phyloP scores from a whole-genome alignment of 30 jellyfish, hydroid and myxozoan genomes.

The Hydractinia echinata region DNA sequence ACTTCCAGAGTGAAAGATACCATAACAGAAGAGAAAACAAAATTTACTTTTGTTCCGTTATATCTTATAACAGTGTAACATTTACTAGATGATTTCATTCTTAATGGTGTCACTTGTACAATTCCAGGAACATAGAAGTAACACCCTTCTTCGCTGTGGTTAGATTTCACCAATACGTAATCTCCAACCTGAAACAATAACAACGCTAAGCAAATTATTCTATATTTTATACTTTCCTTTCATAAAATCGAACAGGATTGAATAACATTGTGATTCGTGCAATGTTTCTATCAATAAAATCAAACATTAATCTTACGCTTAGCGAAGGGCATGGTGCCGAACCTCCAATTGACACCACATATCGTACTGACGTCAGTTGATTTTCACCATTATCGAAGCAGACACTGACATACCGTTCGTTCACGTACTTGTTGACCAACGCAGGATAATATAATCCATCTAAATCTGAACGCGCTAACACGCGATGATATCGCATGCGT shows the following conservation, averaged over 20 bases:
- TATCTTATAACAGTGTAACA: conserved; percentile 79
- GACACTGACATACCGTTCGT: conserved; percentile 72
- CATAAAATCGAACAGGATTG: too few relatives aligned
- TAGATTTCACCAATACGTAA: conserved; percentile 51
- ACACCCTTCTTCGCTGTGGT: conserved; percentile 45
- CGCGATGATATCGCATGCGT: conserved; percentile 71
- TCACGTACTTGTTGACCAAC: conserved; percentile 57
- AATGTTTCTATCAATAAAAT: not conserved
- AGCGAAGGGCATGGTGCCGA: conserved; percentile 90
- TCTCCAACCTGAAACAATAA: conserved; percentile 57
- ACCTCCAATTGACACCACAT: conserved; percentile 77
- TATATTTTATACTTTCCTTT: too few relatives aligned
- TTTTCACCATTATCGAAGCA: conserved; percentile 81
- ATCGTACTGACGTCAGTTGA: conserved; percentile 81
- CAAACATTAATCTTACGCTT: conserved; percentile 29
- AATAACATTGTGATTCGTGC: too few relatives aligned
- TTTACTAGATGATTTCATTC: conserved; percentile 71
- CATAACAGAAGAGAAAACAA: not conserved
- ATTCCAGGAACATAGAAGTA: conserved; percentile 80
- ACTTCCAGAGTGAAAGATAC: not conserved
- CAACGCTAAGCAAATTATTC: too few relatives aligned
- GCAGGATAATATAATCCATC: conserved; percentile 91
- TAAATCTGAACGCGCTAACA: conserved; percentile 74
- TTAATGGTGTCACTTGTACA: conserved; percentile 79
- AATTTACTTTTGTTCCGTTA: conserved; percentile 62